Conservation (phyloP, 2,797 vertebrate genomes). For the Molossus alvarezi region DNA sequence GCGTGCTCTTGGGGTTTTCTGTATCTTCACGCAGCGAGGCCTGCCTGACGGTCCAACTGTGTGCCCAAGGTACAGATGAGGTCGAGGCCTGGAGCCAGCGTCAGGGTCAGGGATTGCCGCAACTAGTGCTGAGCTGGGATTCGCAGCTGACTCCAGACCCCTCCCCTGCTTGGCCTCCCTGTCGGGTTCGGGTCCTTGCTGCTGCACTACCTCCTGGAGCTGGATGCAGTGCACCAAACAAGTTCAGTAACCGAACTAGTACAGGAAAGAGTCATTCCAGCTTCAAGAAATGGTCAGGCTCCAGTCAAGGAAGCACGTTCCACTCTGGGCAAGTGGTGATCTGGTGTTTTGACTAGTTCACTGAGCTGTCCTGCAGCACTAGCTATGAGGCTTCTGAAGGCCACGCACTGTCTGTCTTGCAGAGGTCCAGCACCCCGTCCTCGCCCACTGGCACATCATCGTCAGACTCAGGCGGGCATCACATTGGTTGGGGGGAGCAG, state of each 20-base stretch:
- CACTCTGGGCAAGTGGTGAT: background rate
- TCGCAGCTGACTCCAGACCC: background rate
- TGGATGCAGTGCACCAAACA: background rate
- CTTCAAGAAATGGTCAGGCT: background rate
- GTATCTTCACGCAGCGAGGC: background rate
- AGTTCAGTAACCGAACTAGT: background rate
- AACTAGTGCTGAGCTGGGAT: background rate
- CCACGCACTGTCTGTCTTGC: conserved; percentile 71
- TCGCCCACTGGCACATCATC: conserved; percentile 96
- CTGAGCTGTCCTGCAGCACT: fast-evolving
- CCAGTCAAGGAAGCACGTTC: background rate
- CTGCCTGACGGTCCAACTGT: fast-evolving
- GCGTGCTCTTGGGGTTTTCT: background rate
- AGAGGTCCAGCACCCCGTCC: conserved; percentile 96
- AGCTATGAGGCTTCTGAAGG: background rate
- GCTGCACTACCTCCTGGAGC: background rate
- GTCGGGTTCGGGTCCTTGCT: background rate
- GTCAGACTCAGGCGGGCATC: conserved; percentile 88
- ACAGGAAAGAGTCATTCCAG: background rate
- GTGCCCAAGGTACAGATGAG: background rate
- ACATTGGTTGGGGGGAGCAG: conserved; percentile 94
- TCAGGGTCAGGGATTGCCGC: background rate
- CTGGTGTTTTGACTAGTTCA: background rate
- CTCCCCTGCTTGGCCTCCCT: background rate
- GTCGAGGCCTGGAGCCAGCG: background rate